Evolutionary conservation across 2,888 invertebrate genomes (phyloP).

Genomic region (Lamellibrachia columna): DNA sequence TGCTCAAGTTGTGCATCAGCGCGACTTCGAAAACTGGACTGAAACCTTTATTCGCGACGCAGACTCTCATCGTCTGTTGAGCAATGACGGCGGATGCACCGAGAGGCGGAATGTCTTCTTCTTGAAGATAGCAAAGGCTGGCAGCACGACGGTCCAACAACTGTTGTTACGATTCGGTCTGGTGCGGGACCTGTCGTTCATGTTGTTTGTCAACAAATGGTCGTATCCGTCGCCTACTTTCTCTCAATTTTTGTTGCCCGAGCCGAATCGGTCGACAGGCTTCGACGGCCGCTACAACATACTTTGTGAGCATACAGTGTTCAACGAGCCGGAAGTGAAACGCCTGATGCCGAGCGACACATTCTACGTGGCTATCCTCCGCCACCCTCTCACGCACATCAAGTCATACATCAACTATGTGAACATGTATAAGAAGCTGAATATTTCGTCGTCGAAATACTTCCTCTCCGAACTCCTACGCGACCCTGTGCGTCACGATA

Average conservation of each 20-base stretch:
- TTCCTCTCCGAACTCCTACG: background rate
- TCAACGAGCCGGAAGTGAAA: background rate
- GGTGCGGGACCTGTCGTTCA: background rate
- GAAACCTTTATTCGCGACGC: background rate
- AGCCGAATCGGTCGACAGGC: background rate
- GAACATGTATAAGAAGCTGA: background rate
- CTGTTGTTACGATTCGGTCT: background rate
- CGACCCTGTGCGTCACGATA: background rate
- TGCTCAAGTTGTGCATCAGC: no score
- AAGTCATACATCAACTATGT: background rate
- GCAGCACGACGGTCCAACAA: background rate
- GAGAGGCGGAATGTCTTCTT: background rate
- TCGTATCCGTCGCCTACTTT: background rate
- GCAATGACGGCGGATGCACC: background rate
- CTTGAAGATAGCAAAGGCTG: background rate
- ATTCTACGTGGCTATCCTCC: background rate
- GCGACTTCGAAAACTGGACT: no score
- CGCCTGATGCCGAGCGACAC: background rate
- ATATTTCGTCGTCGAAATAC: background rate
- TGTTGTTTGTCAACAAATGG: conserved; percentile 4
- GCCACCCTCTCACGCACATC: background rate
- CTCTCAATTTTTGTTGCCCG: background rate
- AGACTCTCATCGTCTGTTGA: background rate
- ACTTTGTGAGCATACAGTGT: background rate
- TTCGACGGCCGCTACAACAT: background rate